phyloP scores from a whole-genome alignment of 1,140 invertebrate genomes.

The Cydia splendana region DNA sequence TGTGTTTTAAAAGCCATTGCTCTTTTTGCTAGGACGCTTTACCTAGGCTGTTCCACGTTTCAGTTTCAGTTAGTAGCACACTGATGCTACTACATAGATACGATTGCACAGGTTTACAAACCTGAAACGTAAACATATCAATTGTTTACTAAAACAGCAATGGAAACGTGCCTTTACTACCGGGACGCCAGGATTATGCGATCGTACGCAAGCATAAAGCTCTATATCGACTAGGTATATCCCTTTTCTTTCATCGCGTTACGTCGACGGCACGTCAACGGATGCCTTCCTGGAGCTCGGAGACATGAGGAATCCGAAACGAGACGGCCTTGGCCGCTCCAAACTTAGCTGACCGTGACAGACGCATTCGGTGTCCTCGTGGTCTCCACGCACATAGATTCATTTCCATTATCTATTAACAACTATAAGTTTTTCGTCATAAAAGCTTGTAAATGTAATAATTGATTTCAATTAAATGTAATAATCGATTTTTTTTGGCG shows the following conservation, averaged over 20 bases:
- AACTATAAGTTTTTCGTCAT: not conserved
- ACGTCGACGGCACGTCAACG: constrained; percentile 3
- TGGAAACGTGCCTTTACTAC: not conserved
- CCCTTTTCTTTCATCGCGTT: not conserved
- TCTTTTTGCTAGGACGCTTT: too few species aligned
- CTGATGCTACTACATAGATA: too few species aligned
- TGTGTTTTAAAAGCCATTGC: too few species aligned
- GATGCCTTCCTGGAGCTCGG: not conserved
- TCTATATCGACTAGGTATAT: not conserved
- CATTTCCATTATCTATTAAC: not conserved
- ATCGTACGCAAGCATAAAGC: not conserved
- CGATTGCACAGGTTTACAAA: not conserved
- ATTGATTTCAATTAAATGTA: not conserved
- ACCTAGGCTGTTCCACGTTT: too few species aligned
- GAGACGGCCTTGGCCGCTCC: constrained; percentile 22
- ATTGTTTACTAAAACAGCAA: constrained; percentile 5
- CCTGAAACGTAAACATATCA: not conserved
- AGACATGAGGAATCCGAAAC: constrained; percentile 4
- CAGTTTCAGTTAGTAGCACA: too few species aligned
- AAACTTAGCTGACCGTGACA: constrained; percentile 29
- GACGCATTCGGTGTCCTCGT: constrained; percentile 6
- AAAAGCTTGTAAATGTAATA: not conserved
- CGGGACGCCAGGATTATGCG: not conserved
- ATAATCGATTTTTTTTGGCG: too few species aligned
- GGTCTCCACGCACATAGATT: not conserved